phyloP scores from a whole-genome alignment of 2,888 invertebrate genomes.

The Anodontia alba region DNA sequence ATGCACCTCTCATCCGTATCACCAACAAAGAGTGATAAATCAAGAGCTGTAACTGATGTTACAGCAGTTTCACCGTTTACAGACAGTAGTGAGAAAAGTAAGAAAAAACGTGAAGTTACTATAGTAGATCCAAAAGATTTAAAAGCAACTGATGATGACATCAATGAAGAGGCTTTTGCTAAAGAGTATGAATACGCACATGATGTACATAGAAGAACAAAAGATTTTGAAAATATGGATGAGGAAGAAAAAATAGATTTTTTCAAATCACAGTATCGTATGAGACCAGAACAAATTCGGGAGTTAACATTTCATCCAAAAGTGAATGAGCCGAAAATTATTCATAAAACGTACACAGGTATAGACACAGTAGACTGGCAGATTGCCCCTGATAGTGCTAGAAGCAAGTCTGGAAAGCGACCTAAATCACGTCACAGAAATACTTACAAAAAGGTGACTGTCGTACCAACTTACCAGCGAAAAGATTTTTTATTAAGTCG shows the following conservation, averaged over 20 bases:
- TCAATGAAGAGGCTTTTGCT: constrained; percentile 22
- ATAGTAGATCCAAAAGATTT: constrained; percentile 52
- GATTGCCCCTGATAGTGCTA: constrained; percentile 24
- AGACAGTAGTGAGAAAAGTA: constrained; percentile 17
- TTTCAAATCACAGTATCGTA: constrained; percentile 41
- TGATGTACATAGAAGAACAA: constrained; percentile 21
- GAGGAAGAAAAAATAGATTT: constrained; percentile 54
- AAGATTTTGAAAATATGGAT: constrained; percentile 51
- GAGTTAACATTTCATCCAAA: constrained; percentile 64
- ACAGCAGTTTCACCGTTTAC: background rate
- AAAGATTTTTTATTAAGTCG: constrained; percentile 67
- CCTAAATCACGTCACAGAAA: constrained; percentile 25
- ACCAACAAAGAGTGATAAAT: constrained; percentile 28
- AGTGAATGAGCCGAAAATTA: constrained; percentile 52
- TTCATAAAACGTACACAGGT: constrained; percentile 65
- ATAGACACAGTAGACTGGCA: constrained; percentile 46
- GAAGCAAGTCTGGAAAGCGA: constrained; percentile 35
- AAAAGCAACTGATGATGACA: constrained; percentile 3
- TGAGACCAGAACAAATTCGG: constrained; percentile 56
- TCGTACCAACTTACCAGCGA: constrained; percentile 43
- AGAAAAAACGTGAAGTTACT: constrained; percentile 54
- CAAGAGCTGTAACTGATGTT: constrained; percentile 16
- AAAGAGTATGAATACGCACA: constrained; percentile 50
- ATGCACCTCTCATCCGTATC: constrained; percentile 5
- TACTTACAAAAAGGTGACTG: constrained; percentile 35